Conservation (phyloP, 2,113 vertebrate genomes). For the Pyrgilauda ruficollis region DNA sequence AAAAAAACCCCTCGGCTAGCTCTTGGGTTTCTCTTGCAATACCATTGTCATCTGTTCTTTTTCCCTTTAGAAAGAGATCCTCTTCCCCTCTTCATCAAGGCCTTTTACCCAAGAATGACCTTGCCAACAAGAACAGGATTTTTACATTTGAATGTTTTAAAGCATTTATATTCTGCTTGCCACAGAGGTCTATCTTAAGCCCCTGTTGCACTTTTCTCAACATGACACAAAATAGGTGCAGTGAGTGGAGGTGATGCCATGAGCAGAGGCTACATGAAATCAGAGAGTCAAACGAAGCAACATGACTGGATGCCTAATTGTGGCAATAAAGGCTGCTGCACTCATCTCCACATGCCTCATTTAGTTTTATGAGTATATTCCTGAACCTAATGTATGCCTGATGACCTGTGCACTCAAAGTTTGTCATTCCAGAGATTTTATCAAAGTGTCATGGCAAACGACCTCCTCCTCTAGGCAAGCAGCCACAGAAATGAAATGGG, state of each 20-base stretch:
- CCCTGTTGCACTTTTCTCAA: neutral
- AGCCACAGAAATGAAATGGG: neutral
- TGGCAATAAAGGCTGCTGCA: neutral
- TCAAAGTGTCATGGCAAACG: neutral
- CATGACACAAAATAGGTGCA: neutral
- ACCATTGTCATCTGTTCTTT: neutral
- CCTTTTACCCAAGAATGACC: neutral
- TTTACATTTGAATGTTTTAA: neutral
- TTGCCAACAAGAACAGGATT: neutral
- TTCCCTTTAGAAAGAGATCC: neutral
- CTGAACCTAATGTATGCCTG: neutral
- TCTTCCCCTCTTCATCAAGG: neutral
- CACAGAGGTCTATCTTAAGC: neutral
- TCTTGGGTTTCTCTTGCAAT: neutral
- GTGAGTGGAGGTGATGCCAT: neutral
- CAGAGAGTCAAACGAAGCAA: neutral
- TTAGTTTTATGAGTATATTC: conserved; percentile 4
- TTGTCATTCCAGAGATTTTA: neutral
- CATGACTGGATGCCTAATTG: neutral
- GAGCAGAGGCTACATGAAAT: neutral
- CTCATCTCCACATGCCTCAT: neutral
- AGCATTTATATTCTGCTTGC: neutral
- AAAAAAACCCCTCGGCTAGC: neutral
- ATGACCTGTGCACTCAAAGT: neutral
- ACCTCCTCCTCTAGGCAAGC: neutral